Base-by-base conservation (phyloP, 2,888 invertebrate species). In the Hydriomena furcata region DNA sequence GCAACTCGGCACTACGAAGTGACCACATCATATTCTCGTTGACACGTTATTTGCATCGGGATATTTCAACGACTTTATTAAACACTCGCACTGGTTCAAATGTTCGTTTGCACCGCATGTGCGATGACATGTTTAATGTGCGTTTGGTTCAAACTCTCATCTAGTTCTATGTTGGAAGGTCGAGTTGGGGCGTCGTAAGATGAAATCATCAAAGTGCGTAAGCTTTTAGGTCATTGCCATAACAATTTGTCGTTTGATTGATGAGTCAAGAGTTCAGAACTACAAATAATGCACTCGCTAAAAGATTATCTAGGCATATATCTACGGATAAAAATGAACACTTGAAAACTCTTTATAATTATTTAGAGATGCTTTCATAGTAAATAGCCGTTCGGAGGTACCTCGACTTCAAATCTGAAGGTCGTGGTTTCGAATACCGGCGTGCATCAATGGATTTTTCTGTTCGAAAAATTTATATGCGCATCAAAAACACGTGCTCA, bases 21-120 rank as follows among this genome's bases (percentile, higher is more conserved):
- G 42, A 60, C 58, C 51, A 36, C 57, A 56, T 54, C 35, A 46
- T 43, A 50, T 56, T 60, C 46, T 42, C 58, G 54, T 57, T 65
- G 66, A 65, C 71, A 67, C 63, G 63, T 72, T 63, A 71, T 69
- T 74, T 65, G 68, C 61, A 69, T 64, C 64, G 60, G 67, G 73
- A 73, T 75, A 74, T 79, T 74, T 73, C 65, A 72, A 72, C 71
- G 65, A 68, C 65, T 77, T 76, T 72, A 81, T 79, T 76, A 76
- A n/a, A 63, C 68, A 61, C 69, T 28, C 35, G 30, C 40, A 34
- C 35, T 47, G 34, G 35, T 58, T 54, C 52, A 46, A 54, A 57
- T 35, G 46, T 31, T 59, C 50, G 52, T 48, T 48, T 55, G 45
- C 35, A 43, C 11, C 31, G 37, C 38, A 30, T n/a, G 45, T 36